Evolutionary conservation across 2,888 invertebrate species (phyloP), one percentile per base, ranked within the genome.

Genomic region (Athetis lepigone): DNA sequence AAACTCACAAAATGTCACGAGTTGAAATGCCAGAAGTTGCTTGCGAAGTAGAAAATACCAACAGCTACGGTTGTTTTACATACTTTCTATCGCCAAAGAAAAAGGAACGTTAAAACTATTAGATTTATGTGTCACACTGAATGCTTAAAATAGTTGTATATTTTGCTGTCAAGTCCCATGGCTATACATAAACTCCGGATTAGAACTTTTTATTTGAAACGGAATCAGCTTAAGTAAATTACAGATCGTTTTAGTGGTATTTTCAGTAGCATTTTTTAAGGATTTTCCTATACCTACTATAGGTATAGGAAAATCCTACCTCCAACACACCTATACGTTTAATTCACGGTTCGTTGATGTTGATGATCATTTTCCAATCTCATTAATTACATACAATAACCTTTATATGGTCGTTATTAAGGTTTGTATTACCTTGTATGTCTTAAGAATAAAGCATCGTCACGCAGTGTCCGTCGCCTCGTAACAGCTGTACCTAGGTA

Each of bases 401-500:
- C 40, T 54, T 40, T 63, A 55, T 23, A 0, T 0, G 6, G 13
- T 21, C 19, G 6, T 11, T 8, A 4, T 11, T 70, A 72, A 58
- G 54, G 64, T 39, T 27, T 8, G 55, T n/a, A 55, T 42, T 70
- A 29, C 27, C 16, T 57, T 70, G 75, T 33, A 18, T 19, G 4
- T 19, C 9, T 43, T 49, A 19, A 36, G 29, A 62, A 55, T 42
- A 23, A 39, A 42, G 50, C 54, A 33, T 58, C 52, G 54, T 72
- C 76, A 64, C 62, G 61, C 64, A 65, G 57, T 66, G 59, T 42
- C 52, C 46, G 50, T 60, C 70, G 57, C 46, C 46, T 60, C 70
- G 57, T 77, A 71, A 70, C 43, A 45, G 55, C 75, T 75, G 72
- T 75, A 75, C 75, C 75, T 79, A 79, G 71, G 75, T 71, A 75